Conservation (phyloP, 2,797 vertebrate genomes). For the Carduelis carduelis region DNA sequence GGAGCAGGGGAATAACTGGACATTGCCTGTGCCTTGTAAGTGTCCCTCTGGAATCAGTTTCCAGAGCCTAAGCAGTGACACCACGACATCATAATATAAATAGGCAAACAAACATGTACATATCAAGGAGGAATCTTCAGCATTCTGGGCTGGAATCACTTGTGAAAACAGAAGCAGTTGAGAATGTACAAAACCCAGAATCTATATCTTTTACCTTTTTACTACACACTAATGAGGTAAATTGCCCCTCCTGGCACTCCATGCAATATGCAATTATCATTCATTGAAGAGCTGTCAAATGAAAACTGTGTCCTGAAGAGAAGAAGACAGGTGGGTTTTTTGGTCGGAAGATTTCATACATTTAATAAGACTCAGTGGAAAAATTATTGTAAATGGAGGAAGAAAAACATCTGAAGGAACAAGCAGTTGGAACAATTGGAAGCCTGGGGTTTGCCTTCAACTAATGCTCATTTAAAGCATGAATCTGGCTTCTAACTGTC, state of each 20-base stretch:
- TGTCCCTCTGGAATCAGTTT: not conserved
- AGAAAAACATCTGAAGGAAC: not conserved
- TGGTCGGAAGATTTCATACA: not conserved
- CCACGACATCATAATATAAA: not conserved
- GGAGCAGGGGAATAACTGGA: not conserved
- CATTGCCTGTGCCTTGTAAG: not conserved
- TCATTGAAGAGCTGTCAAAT: not conserved
- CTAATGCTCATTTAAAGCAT: not conserved
- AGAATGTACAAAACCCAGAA: not conserved
- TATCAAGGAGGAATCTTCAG: not conserved
- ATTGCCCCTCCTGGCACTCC: not conserved
- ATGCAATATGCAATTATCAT: not conserved
- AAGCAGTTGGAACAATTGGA: not conserved
- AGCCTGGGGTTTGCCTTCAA: not conserved
- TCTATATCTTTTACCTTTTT: not conserved
- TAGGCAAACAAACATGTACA: not conserved
- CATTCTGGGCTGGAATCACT: not conserved
- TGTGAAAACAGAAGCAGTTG: not conserved
- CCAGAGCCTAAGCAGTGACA: not conserved
- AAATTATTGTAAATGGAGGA: not conserved
- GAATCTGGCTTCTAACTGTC: not conserved
- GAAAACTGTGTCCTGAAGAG: not conserved
- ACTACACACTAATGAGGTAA: not conserved
- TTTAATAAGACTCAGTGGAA: not conserved
- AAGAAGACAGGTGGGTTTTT: not conserved